Conservation (phyloP, 2,113 vertebrate genomes). For the Damaliscus lunatus region DNA sequence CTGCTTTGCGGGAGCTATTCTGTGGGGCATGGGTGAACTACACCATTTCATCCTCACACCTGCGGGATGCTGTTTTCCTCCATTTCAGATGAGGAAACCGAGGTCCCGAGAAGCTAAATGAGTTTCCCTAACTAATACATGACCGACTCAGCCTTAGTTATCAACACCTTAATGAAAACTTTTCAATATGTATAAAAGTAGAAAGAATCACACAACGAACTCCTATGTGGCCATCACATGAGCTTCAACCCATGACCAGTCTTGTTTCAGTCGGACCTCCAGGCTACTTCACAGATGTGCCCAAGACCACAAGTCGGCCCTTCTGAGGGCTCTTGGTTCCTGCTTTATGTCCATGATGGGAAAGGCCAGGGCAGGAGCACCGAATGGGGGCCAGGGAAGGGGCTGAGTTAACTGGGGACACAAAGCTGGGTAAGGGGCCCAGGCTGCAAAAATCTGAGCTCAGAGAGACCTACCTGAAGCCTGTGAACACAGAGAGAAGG, state of each 20-base stretch:
- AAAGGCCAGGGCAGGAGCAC: not conserved
- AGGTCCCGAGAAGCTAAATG: not conserved
- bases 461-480: not conserved
- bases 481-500: not conserved
- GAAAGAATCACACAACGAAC: not conserved
- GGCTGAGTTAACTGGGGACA: not conserved
- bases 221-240: accelerated
- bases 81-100: not conserved
- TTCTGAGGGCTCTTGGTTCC: not conserved
- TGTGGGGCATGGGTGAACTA: not conserved
- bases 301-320: not conserved
- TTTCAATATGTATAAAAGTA: not conserved
- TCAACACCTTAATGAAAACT: not conserved
- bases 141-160: not conserved
- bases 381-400: not conserved
- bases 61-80: not conserved
- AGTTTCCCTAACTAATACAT: not conserved
- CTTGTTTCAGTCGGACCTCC: not conserved
- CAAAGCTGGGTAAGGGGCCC: not conserved
- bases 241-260: not conserved
- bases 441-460: not conserved
- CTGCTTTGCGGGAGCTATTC: not conserved
- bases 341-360: not conserved
- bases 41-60: not conserved
- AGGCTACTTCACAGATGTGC: not conserved